phyloP scores from a whole-genome alignment of 2,113 vertebrate genomes.

The Myotis lucifugus region DNA sequence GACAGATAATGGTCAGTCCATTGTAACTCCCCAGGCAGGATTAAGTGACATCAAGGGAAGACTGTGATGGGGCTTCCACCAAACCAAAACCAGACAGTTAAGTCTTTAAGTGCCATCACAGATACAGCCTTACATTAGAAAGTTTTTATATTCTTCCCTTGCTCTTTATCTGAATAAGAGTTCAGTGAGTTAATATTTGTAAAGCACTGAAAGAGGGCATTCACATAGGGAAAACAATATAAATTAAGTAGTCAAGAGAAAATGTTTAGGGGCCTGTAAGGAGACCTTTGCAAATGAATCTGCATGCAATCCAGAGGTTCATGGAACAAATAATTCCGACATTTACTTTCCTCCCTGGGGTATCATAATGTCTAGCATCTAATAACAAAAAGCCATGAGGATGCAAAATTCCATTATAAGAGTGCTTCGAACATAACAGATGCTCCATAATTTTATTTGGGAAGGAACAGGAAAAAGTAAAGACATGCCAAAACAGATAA shows the following conservation, averaged over 20 bases:
- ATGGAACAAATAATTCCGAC: constrained; percentile 49
- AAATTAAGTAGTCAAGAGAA: constrained; percentile 40
- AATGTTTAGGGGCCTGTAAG: background rate
- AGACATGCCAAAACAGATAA: background rate
- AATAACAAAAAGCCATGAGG: constrained; percentile 51
- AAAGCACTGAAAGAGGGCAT: constrained; percentile 19
- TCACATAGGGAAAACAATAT: background rate
- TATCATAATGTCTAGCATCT: constrained; percentile 12
- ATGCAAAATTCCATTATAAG: constrained; percentile 60
- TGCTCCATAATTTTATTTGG: constrained; percentile 55
- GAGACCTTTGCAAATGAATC: constrained; percentile 35
- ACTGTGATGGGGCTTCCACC: background rate
- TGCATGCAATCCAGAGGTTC: background rate
- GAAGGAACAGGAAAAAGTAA: constrained; percentile 49
- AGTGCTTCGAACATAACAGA: constrained; percentile 15
- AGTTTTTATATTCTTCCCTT: background rate
- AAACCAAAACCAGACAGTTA: background rate
- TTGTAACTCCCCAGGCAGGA: background rate
- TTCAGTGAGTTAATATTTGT: constrained; percentile 45
- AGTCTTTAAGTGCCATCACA: background rate
- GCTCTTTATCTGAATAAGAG: constrained; percentile 16
- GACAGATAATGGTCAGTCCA: constrained; percentile 1
- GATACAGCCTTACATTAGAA: background rate
- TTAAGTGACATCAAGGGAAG: constrained; percentile 24
- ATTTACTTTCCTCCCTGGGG: constrained; percentile 35